Percentiles rank a stretch among this genome's conserved stretches.
Evolutionary conservation across 2,113 vertebrate species (phyloP).

Genomic region (Mellivora capensis): DNA sequence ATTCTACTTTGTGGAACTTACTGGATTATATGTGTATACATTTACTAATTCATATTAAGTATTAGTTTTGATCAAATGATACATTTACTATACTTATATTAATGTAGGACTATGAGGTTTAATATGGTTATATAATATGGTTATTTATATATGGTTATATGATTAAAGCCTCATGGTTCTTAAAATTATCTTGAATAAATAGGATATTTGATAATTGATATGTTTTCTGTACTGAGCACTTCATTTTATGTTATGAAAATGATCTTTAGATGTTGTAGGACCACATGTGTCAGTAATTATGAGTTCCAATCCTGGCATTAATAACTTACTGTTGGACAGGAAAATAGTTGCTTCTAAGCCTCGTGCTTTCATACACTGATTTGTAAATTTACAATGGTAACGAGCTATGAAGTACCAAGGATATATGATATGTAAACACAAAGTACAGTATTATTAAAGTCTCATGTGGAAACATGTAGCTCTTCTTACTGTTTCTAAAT

Average conservation of each 20-base stretch:
- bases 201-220: not conserved
- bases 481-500: constrained; percentile 34
- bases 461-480: not conserved
- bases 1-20: not conserved
- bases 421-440: constrained; percentile 19
- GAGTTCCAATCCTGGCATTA: not conserved
- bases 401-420: not conserved
- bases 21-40: not conserved
- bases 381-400: constrained; percentile 42
- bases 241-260: constrained; percentile 5
- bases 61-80: constrained; percentile 32
- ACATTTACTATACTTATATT: constrained; percentile 24
- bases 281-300: constrained; percentile 11
- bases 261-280: not conserved
- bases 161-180: constrained; percentile 14
- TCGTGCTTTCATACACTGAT: not conserved
- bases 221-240: not conserved
- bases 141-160: not conserved
- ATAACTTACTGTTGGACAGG: not conserved
- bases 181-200: constrained; percentile 24
- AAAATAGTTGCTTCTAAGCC: not conserved
- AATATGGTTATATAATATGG: constrained; percentile 23
- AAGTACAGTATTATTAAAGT: constrained; percentile 40
- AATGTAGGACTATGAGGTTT: not conserved
- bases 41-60: constrained; percentile 29